These are phyloP conservation scores for Linyphia triangularis DNA, from an alignment of 2,888 invertebrate genomes.

Conservation along the genomic window DNA sequence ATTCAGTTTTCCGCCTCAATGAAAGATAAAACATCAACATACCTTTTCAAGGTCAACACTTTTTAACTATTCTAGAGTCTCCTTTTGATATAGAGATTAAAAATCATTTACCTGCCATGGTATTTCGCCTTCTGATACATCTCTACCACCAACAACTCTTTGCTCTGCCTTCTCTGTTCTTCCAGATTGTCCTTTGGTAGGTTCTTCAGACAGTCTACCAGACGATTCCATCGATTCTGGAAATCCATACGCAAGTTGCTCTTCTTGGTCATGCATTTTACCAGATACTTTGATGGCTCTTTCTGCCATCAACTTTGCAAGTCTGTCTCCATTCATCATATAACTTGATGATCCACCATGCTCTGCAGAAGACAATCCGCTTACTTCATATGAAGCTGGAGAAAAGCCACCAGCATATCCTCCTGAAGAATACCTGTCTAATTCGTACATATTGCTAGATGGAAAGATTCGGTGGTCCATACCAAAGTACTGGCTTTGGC, in stretches of 20 bases:
- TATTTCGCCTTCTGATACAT: slow-evolving; percentile 71
- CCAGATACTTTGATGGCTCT: not conserved
- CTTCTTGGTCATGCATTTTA: not conserved
- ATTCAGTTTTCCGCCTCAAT: not conserved
- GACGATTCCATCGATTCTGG: slow-evolving; percentile 1
- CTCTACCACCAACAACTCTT: slow-evolving; percentile 72
- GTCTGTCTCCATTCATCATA: slow-evolving; percentile 7
- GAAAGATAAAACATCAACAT: slow-evolving; percentile 18
- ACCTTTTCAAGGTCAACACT: slow-evolving; percentile 21
- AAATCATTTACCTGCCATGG: slow-evolving; percentile 73
- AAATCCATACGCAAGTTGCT: not conserved
- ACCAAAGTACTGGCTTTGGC: not conserved
- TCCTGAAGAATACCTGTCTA: not conserved
- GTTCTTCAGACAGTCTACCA: not conserved
- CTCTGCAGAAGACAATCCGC: not conserved
- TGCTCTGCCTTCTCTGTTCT: slow-evolving; percentile 41
- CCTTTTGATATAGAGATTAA: not conserved
- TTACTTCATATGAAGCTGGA: not conserved
- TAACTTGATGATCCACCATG: not conserved
- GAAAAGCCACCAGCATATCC: not conserved
- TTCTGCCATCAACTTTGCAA: not conserved
- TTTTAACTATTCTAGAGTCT: not conserved
- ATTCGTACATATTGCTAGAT: not conserved
- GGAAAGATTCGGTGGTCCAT: not conserved
- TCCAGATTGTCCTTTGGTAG: not conserved